Base-by-base conservation (phyloP, 2,113 vertebrate species). In the Ariopsis seemanni region DNA sequence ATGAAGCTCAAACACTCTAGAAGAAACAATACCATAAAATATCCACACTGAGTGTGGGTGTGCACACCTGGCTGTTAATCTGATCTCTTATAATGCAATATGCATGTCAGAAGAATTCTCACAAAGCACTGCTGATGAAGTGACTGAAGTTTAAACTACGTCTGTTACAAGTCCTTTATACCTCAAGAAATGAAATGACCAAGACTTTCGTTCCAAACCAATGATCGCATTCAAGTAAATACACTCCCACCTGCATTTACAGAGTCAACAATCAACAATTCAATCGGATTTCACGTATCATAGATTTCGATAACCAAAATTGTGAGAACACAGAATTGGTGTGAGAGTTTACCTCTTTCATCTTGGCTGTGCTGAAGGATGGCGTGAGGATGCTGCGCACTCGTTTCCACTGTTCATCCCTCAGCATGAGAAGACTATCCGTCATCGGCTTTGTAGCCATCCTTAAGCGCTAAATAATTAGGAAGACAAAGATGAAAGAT, bases 381-480 rank as follows among this genome's bases (percentile, higher is more conserved):
- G 96, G 95, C 5, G 95, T 97, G 88, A 99, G 94, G 79, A 95
- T 85, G 34, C 94, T 95, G 84, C 95, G 93, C 80, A 97, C 95
- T n/a, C 94, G 93, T 91, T 96, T 96, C 98, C 98, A 99, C 83
- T 91, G 95, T 67, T 96, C 95, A 83, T 96, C 95, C 55, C 94
- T 96, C 89, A 99, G 90, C 90, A 96, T 92, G 88, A 99, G 93
- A 85, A 99, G 90, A 90, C 97, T 98, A 92, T 99, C 93, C 0
- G 92, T 92, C 91, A 97, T 93, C 0, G 97, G 97, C 88, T 97
- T 97, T 83, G 93, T 94, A 86, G 93, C 93, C 94, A 90, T 63
- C 65, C 93, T 0, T 77, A 92, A 14, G 65, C 14, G 34, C 69
- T 92, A 71, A 63, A 55, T 2, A 65, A 0, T 42, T 82, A 30